Evolutionary conservation across 2,888 invertebrate genomes (phyloP).

Genomic region (Thereva unica): DNA sequence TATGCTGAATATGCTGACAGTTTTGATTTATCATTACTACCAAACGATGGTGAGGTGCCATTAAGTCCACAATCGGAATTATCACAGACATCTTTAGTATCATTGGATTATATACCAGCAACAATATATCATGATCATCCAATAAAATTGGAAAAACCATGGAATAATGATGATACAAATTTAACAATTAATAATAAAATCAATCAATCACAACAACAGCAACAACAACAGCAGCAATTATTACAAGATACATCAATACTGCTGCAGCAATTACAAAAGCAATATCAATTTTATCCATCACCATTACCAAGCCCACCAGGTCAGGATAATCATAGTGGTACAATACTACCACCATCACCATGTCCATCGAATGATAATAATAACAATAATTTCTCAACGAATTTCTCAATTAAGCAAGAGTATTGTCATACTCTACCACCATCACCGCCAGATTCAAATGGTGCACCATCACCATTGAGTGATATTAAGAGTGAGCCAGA

Average conservation of each 20-base stretch:
- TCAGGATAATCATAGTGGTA: constrained; percentile 48
- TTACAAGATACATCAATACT: constrained; percentile 38
- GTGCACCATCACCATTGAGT: constrained; percentile 61
- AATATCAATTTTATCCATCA: constrained; percentile 49
- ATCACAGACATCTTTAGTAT: constrained; percentile 24
- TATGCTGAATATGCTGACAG: constrained; percentile 62
- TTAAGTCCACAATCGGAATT: constrained; percentile 56
- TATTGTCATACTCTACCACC: constrained; percentile 61
- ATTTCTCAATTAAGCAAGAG: constrained; percentile 60
- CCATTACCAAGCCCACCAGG: constrained; percentile 54
- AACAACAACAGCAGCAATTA: constrained; percentile 7
- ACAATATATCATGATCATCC: constrained; percentile 47
- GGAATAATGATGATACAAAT: constrained; percentile 45
- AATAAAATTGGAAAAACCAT: constrained; percentile 56
- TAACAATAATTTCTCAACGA: constrained; percentile 25
- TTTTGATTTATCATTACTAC: constrained; percentile 75
- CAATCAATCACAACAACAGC: constrained; percentile 15
- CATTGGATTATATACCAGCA: constrained; percentile 48
- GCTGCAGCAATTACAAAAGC: constrained; percentile 46
- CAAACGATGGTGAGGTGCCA: constrained; percentile 57
- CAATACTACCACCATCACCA: constrained; percentile 48
- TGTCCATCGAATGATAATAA: constrained; percentile 53
- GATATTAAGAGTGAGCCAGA: constrained; percentile 56
- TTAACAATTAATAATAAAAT: constrained; percentile 1
- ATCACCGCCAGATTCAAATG: constrained; percentile 65